These are phyloP conservation scores for Xylota sylvarum DNA, from an alignment of 2,888 invertebrate genomes.

Conservation along the genomic window DNA sequence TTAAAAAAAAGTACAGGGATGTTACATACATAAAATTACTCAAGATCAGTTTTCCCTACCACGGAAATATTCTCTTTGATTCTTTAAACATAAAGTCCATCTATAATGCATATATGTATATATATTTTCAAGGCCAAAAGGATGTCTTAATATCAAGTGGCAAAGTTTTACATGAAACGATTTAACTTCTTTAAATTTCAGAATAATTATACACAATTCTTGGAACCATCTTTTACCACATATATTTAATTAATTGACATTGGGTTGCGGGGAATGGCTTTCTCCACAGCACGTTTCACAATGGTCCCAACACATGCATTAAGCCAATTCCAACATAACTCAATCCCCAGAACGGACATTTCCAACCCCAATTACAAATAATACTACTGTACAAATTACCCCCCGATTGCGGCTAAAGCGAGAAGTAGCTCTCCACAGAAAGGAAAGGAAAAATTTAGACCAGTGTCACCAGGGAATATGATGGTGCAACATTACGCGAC, in stretches of 20 bases:
- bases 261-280: not conserved
- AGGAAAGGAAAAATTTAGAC: constrained; percentile 38
- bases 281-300: not conserved
- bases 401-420: not conserved
- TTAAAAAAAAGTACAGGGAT: too few species aligned
- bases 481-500: constrained; percentile 69
- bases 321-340: constrained; percentile 21
- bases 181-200: too few species aligned
- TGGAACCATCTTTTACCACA: not conserved
- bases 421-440: constrained; percentile 13
- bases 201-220: not conserved
- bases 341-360: constrained; percentile 33
- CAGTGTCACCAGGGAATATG: constrained; percentile 64
- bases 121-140: too few species aligned
- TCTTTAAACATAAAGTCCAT: too few species aligned
- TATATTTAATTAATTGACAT: constrained; percentile 17
- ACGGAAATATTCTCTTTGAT: too few species aligned
- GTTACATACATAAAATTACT: too few species aligned
- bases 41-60: too few species aligned
- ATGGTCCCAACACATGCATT: constrained; percentile 9
- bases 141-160: too few species aligned
- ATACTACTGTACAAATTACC: constrained; percentile 42
- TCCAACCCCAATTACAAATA: constrained; percentile 44
- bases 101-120: too few species aligned
- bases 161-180: too few species aligned